Evolutionary conservation across 1,140 invertebrate genomes (phyloP), one percentile per base, ranked within the genome.

Genomic region (Lamellibrachia luymesi): DNA sequence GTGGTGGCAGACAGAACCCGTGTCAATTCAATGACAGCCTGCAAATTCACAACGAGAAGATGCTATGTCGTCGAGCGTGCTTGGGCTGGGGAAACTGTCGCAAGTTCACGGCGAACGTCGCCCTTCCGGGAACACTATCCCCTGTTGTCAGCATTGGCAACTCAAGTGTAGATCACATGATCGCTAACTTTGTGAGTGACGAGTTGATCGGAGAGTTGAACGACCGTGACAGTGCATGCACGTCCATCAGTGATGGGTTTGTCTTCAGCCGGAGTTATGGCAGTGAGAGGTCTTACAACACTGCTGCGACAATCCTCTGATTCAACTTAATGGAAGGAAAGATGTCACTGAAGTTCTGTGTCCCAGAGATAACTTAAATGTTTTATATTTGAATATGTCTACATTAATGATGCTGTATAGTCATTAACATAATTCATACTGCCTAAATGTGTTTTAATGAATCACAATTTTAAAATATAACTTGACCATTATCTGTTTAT

Each of bases 241-340:
- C 92, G 50, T 92, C 92, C 4, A 5, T 64, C 92, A 92, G 50
- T 38, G 92, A 92, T 17, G 92, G 92, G 22, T 92, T 92, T n/a
- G 51, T 51, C 50, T 92, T 51, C 92, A 51, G 52, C 50, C 50
- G 51, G 27, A 51, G 50, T 38, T 91, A 91, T 51, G 90, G 90
- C 13, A 80, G 64, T 22, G 13, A 80, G 25, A 10, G 64, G 64
- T 80, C 64, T 6, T 80, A 80, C 64, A 80, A 22, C 5, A 80
- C 13, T 10, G 64, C 64, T 17, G 64, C 64, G 17, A 80, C 64
- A 80, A 80, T 80, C 64, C 64, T 80, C 64, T 80, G 64, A 80
- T 17, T 80, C 8, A 22, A 80, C 64, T 38, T 38, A 38, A 38
- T 38, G 38, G 38, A 38, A 80, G 52, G 52, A 56, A 13, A 56